Evolutionary conservation across 2,888 invertebrate species (phyloP).

Genomic region (Agrochola lota): DNA sequence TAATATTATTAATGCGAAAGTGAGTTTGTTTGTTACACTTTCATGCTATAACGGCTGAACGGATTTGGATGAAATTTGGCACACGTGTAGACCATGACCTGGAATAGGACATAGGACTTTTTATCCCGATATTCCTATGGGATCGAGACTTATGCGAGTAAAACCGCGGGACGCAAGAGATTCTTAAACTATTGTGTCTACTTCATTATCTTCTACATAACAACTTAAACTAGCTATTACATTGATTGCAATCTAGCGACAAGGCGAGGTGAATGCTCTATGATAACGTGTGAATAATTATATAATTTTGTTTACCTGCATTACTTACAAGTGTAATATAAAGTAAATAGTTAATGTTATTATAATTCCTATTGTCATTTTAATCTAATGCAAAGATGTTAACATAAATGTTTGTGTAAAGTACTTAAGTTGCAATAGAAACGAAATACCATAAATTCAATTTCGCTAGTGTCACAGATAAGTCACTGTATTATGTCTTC

Average conservation of each 20-base stretch:
- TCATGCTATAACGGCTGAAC: too few species aligned
- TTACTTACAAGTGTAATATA: background rate
- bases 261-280: slow-evolving; percentile 34
- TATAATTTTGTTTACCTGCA: slow-evolving; percentile 1
- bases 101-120: too few species aligned
- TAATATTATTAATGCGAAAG: too few species aligned
- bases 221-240: background rate
- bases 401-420: background rate
- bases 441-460: background rate
- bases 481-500: too few species aligned
- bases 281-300: slow-evolving; percentile 21
- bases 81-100: too few species aligned
- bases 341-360: slow-evolving; percentile 4
- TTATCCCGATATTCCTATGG: too few species aligned
- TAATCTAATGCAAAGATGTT: slow-evolving; percentile 12
- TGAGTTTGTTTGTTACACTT: too few species aligned
- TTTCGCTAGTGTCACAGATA: background rate
- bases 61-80: too few species aligned
- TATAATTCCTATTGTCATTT: background rate
- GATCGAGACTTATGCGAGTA: too few species aligned
- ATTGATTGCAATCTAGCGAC: slow-evolving; percentile 19
- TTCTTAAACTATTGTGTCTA: background rate
- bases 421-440: background rate
- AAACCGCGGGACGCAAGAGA: too few species aligned
- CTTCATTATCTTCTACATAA: background rate